Evolutionary conservation across 2,113 vertebrate genomes (phyloP), one percentile per base, ranked within the genome.

Genomic region (Monopterus albus): DNA sequence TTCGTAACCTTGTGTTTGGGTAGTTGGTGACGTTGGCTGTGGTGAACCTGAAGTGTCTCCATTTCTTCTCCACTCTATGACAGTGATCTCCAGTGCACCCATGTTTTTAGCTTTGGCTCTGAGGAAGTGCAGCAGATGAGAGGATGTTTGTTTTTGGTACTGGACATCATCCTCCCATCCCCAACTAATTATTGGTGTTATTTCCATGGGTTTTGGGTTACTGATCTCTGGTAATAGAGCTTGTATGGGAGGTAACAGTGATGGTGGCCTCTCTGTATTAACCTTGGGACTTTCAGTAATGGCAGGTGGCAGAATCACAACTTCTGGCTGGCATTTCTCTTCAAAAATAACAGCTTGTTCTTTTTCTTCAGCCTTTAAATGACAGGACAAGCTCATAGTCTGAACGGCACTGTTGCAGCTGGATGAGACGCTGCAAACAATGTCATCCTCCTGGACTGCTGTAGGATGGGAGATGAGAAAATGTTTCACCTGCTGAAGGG

Each of bases 111-210:
- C 59, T 29, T 81, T 83, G 15, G 38, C 47, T 85, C 26, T 81
- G 64, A 92, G 83, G 76, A 91, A 93, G 74, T 64, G 56, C 50
- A 90, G 78, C 59, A 92, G 84, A 65, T 93, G 91, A 49, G 79
- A 80, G 46, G 90, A 85, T 31, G 92, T 92, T 82, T 92, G 90
- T 81, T 93, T 93, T 76, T 89, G 87, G 77, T 90, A 80, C 25
- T 86, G 56, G 39, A 82, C 58, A 55, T 73, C 51, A 11, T 80
- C 74, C 26, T 45, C 82, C 45, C 21, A 23, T 40, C 69, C 81
- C 63, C 78, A 74, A 38, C 50, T 56, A 11, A 71, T 49, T 15
- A 75, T n/a, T 2, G 55, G 64, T 28, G 66, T 29, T 43, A 13
- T 28, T 49, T 62, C 40, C 70, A 26, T n/a, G 13, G 72, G 65